Evolutionary conservation across 2,113 vertebrate species (phyloP).

Genomic region (Rhinopithecus roxellana): DNA sequence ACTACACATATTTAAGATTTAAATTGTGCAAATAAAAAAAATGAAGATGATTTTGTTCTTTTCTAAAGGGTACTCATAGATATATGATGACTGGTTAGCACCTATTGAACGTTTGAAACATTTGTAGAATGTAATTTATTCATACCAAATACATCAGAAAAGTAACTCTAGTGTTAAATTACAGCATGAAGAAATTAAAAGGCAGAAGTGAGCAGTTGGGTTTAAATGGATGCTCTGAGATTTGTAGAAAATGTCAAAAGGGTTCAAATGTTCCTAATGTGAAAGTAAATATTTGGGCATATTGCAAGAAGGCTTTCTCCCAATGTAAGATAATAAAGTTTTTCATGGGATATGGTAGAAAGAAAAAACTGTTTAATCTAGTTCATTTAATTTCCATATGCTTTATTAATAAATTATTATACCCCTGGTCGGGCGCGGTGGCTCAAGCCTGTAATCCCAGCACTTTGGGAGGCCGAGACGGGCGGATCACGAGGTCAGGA

Average conservation of each 20-base stretch:
- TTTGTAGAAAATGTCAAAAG: constrained; percentile 70
- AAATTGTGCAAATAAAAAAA: constrained; percentile 65
- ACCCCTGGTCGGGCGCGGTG: too few relatives aligned
- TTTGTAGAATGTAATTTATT: constrained; percentile 72
- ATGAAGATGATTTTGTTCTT: constrained; percentile 69
- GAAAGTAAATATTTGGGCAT: constrained; percentile 73
- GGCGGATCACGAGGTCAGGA: too few relatives aligned
- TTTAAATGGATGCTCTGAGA: constrained; percentile 66
- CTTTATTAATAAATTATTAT: constrained; percentile 37
- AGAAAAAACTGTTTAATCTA: constrained; percentile 56
- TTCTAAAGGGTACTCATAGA: constrained; percentile 75
- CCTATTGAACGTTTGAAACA: constrained; percentile 56
- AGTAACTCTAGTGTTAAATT: constrained; percentile 55
- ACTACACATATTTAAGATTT: constrained; percentile 60
- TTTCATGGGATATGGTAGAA: neutral
- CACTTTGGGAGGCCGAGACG: too few relatives aligned
- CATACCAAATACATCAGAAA: constrained; percentile 60
- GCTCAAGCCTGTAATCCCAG: too few relatives aligned
- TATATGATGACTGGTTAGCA: constrained; percentile 71
- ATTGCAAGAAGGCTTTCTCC: constrained; percentile 43
- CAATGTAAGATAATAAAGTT: constrained; percentile 22
- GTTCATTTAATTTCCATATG: neutral
- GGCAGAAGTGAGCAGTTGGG: constrained; percentile 51
- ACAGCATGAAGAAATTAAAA: constrained; percentile 69
- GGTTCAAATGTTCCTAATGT: constrained; percentile 64